These are phyloP conservation scores for Odontophorus gujanensis DNA, from an alignment of 2,113 vertebrate genomes.

Conservation along the genomic window DNA sequence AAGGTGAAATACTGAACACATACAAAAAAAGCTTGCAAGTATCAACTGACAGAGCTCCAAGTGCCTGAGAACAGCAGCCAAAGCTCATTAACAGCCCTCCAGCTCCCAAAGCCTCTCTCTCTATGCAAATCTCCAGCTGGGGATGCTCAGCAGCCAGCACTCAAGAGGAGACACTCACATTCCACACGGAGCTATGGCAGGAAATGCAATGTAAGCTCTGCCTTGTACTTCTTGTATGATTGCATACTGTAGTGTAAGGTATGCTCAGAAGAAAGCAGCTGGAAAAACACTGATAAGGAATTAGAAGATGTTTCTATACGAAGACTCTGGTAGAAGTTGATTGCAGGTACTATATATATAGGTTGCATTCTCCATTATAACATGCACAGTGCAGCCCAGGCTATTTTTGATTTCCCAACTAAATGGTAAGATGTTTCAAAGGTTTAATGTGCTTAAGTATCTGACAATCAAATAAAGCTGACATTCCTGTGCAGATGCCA, in stretches of 20 bases:
- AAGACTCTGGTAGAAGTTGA: not conserved
- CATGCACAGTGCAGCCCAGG: not conserved
- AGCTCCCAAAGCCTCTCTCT: not conserved
- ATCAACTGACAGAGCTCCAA: not conserved
- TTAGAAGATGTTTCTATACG: not conserved
- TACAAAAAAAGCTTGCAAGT: not conserved
- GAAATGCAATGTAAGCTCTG: not conserved
- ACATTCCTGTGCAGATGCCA: accelerated
- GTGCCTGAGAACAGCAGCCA: not conserved
- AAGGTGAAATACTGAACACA: not conserved
- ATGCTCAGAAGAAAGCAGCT: not conserved
- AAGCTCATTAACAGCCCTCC: not conserved
- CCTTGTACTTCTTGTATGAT: not conserved
- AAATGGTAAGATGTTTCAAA: not conserved
- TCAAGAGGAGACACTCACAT: not conserved
- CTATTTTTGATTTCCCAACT: not conserved
- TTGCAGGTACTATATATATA: constrained; percentile 17
- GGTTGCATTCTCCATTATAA: not conserved
- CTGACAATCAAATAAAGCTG: not conserved
- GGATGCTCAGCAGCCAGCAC: not conserved
- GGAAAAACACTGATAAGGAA: not conserved
- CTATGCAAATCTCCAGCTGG: not conserved
- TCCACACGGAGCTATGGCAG: not conserved
- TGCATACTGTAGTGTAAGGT: not conserved
- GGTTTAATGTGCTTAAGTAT: not conserved